Evolutionary conservation across 2,113 vertebrate species (phyloP).

Genomic region (Melanerpes aurifrons): DNA sequence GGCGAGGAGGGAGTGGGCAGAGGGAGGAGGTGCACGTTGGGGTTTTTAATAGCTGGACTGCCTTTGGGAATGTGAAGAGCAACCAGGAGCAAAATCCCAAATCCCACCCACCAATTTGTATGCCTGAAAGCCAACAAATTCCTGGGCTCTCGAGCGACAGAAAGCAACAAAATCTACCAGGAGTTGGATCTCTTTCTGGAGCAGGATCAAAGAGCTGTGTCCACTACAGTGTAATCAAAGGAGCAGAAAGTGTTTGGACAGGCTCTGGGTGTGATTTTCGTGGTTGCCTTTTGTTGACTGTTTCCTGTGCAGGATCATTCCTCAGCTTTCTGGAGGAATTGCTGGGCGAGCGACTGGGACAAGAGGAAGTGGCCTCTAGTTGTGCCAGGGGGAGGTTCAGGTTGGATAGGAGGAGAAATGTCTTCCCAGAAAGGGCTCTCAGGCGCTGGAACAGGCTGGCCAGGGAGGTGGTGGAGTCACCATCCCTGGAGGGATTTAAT

Average conservation of each 20-base stretch:
- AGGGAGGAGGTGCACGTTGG: background rate
- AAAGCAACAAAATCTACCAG: background rate
- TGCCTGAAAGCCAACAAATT: background rate
- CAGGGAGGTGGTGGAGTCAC: too few relatives aligned
- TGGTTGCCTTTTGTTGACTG: background rate
- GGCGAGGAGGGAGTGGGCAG: background rate
- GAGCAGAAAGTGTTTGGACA: background rate
- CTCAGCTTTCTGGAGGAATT: background rate
- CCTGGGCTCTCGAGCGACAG: background rate
- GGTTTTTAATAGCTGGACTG: background rate
- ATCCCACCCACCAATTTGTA: accelerated
- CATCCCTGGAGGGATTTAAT: too few relatives aligned
- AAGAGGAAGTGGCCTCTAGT: too few relatives aligned
- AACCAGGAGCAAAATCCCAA: background rate
- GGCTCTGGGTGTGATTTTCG: background rate
- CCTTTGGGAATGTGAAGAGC: background rate
- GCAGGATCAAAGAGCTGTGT: background rate
- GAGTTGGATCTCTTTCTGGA: background rate
- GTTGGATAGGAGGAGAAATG: too few relatives aligned
- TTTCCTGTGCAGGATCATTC: background rate
- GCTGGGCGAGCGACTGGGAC: too few relatives aligned
- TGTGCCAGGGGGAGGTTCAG: too few relatives aligned
- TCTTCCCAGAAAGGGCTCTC: too few relatives aligned
- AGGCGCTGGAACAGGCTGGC: too few relatives aligned
- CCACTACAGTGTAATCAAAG: background rate